These are phyloP conservation scores for Rachycentron canadum DNA, from an alignment of 2,797 vertebrate species.

Conservation along the genomic window DNA sequence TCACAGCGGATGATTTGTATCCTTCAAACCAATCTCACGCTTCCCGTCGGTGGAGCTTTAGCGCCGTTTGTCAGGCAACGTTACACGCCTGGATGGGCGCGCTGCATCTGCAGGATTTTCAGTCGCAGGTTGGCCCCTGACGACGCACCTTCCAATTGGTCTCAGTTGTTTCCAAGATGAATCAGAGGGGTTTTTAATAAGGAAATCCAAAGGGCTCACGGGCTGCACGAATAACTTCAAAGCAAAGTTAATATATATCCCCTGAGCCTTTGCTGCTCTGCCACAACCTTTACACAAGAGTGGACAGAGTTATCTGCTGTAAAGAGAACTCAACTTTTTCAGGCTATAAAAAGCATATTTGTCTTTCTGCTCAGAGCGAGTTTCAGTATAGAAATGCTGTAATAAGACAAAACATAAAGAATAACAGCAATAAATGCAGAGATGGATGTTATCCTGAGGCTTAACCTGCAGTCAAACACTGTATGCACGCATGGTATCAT, in stretches of 20 bases:
- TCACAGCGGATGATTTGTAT: constrained; percentile 58
- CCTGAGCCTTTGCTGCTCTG: constrained; percentile 43
- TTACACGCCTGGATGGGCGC: constrained; percentile 21
- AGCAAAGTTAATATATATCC: constrained; percentile 67
- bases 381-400: constrained; percentile 13
- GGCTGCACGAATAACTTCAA: constrained; percentile 56
- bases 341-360: constrained; percentile 48
- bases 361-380: constrained; percentile 8
- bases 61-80: constrained; percentile 40
- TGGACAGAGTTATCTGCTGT: constrained; percentile 44
- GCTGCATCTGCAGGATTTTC: constrained; percentile 23
- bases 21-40: constrained; percentile 33
- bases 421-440: constrained; percentile 43
- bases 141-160: constrained; percentile 38
- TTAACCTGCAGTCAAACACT: constrained; percentile 34
- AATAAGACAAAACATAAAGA: constrained; percentile 36
- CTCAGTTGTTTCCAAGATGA: constrained; percentile 62
- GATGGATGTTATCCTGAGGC: constrained; percentile 24
- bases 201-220: constrained; percentile 49
- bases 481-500: constrained; percentile 14
- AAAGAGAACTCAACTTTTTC: constrained; percentile 47
- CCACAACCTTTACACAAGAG: constrained; percentile 52
- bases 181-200: constrained; percentile 61
- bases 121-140: constrained; percentile 25
- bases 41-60: constrained; percentile 49